Percentiles rank a stretch among this genome's conserved stretches.
Conservation (phyloP, 1,140 invertebrate genomes). For the Phenacoccus solenopsis region DNA sequence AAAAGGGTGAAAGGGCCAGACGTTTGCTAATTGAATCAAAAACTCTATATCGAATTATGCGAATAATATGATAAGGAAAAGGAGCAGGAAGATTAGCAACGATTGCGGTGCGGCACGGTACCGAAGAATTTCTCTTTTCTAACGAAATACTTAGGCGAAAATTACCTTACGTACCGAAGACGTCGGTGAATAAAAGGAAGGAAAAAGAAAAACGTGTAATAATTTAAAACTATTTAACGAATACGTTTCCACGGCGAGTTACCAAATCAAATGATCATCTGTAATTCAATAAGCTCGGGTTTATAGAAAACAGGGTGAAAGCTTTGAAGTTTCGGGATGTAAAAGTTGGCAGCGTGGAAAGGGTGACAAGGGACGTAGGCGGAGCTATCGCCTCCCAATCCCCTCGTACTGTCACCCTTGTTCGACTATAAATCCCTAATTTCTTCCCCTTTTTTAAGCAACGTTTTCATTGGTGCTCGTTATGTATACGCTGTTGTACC, state of each 20-base stretch:
- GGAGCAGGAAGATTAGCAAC: background rate
- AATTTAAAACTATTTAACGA: constrained; percentile 29
- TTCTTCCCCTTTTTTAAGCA: constrained; percentile 1
- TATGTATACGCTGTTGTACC: background rate
- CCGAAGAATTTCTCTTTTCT: background rate
- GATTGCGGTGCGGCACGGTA: background rate
- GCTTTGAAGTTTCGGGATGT: constrained; percentile 6
- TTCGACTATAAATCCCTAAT: background rate
- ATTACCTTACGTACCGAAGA: background rate
- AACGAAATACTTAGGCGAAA: background rate
- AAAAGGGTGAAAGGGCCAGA: background rate
- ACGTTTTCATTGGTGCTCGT: background rate
- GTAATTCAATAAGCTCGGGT: constrained; percentile 49
- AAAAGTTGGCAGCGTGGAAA: background rate
- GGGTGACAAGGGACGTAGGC: background rate
- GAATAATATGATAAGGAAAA: constrained; percentile 3
- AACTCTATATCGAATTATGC: constrained; percentile 2
- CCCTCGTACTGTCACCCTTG: background rate
- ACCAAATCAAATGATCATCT: constrained; percentile 60
- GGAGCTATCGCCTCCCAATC: background rate
- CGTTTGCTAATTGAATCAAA: background rate
- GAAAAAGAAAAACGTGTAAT: constrained; percentile 20
- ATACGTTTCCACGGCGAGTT: constrained; percentile 36
- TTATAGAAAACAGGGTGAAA: constrained; percentile 30
- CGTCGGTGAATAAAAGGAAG: constrained; percentile 4